Percentiles rank a stretch among this genome's conserved stretches.
Evolutionary conservation across 2,797 vertebrate species (phyloP).

Genomic region (Sebastiscus albofasciatus): DNA sequence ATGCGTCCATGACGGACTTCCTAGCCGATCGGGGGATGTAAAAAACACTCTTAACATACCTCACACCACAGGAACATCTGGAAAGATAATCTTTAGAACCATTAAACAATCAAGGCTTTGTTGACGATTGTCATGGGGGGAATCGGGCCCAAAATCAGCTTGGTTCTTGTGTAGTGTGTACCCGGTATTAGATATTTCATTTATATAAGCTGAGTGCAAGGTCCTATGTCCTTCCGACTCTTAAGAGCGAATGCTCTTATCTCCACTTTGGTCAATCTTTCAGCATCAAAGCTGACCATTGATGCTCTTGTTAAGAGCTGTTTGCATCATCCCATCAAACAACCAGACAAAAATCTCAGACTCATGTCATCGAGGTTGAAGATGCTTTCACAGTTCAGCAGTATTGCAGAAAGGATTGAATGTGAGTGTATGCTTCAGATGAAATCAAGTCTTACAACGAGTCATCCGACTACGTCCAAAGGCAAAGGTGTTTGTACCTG

Average conservation of each 20-base stretch:
- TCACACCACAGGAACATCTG: no score
- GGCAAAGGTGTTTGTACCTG: background rate
- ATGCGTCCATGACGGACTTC: no score
- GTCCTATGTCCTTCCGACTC: background rate
- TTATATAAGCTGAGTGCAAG: background rate
- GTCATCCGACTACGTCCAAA: background rate
- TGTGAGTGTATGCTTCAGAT: background rate
- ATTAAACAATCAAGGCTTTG: no score
- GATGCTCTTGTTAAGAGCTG: background rate
- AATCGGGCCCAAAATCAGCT: no score
- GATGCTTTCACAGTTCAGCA: background rate
- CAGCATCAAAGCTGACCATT: background rate
- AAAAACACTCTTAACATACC: no score
- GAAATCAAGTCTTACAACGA: background rate
- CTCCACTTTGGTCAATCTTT: background rate
- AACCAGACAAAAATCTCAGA: background rate
- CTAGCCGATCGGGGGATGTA: fast-evolving
- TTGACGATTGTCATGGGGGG: no score
- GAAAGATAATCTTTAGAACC: no score
- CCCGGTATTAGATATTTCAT: no score
- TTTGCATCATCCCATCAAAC: background rate
- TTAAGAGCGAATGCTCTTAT: background rate
- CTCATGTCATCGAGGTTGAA: background rate
- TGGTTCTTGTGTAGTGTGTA: no score
- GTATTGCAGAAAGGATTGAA: background rate